phyloP scores from a whole-genome alignment of 1,140 invertebrate species.

The Cepaea nemoralis region DNA sequence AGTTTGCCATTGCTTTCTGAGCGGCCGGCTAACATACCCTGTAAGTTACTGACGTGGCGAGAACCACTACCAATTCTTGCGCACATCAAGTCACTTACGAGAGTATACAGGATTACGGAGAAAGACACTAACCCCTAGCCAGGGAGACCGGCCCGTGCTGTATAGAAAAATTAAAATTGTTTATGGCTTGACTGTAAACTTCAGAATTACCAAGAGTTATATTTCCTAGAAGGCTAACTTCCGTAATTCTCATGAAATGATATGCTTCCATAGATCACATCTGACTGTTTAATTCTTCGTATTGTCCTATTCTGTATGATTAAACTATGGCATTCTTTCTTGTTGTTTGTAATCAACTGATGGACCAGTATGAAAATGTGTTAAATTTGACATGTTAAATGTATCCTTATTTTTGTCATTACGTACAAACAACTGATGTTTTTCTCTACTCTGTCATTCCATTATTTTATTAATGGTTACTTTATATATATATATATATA shows the following conservation, averaged over 20 bases:
- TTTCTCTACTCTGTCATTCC: background rate
- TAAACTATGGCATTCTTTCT: background rate
- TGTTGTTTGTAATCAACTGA: background rate
- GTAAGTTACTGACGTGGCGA: too few species aligned
- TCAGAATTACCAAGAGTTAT: background rate
- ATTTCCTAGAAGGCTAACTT: background rate
- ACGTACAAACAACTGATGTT: background rate
- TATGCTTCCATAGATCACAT: background rate
- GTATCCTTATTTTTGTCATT: background rate
- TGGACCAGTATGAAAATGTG: background rate
- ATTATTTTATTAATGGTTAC: background rate
- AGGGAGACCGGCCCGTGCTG: too few species aligned
- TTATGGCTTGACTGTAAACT: background rate
- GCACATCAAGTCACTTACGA: too few species aligned
- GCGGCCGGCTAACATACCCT: too few species aligned
- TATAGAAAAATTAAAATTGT: background rate
- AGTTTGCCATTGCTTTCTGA: too few species aligned
- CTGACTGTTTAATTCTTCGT: background rate
- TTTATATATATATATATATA: slow-evolving; percentile 12
- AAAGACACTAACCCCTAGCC: too few species aligned
- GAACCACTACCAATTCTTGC: too few species aligned
- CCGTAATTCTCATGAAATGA: background rate
- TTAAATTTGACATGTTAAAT: background rate
- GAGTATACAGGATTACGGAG: too few species aligned
- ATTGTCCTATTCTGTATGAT: background rate